phyloP scores from a whole-genome alignment of 2,888 invertebrate genomes.

The Nezara viridula region DNA sequence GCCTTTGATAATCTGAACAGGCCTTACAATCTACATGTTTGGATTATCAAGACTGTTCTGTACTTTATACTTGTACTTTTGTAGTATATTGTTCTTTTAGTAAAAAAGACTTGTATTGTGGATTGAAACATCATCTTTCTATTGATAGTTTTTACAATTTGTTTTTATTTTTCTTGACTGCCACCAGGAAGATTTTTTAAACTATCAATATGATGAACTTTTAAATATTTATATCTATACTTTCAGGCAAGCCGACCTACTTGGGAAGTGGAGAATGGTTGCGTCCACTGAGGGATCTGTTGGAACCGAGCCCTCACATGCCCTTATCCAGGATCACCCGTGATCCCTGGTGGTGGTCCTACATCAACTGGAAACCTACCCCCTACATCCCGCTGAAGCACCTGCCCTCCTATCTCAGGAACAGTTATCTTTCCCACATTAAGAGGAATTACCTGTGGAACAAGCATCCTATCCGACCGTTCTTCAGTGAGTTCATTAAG shows the following conservation, averaged over 20 bases:
- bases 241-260: slow-evolving; percentile 80
- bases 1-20: too few species aligned
- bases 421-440: slow-evolving; percentile 91
- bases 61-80: too few species aligned
- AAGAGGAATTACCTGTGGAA: slow-evolving; percentile 93
- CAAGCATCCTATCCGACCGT: slow-evolving; percentile 90
- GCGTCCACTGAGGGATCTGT: slow-evolving; percentile 75
- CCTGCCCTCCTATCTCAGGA: slow-evolving; percentile 81
- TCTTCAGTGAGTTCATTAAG: slow-evolving; percentile 70
- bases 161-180: too few species aligned
- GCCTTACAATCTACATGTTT: too few species aligned
- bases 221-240: too few species aligned
- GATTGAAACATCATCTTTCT: too few species aligned
- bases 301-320: slow-evolving; percentile 84
- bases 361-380: slow-evolving; percentile 84
- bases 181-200: too few species aligned
- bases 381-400: slow-evolving; percentile 70
- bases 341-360: slow-evolving; percentile 92
- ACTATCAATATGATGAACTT: too few species aligned
- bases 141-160: too few species aligned
- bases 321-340: slow-evolving; percentile 86
- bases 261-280: slow-evolving; percentile 75
- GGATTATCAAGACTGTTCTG: too few species aligned
- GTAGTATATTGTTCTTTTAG: too few species aligned
- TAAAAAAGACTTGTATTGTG: too few species aligned